Conservation (phyloP, 1,140 invertebrate species). For the Dendrolimus kikuchii region DNA sequence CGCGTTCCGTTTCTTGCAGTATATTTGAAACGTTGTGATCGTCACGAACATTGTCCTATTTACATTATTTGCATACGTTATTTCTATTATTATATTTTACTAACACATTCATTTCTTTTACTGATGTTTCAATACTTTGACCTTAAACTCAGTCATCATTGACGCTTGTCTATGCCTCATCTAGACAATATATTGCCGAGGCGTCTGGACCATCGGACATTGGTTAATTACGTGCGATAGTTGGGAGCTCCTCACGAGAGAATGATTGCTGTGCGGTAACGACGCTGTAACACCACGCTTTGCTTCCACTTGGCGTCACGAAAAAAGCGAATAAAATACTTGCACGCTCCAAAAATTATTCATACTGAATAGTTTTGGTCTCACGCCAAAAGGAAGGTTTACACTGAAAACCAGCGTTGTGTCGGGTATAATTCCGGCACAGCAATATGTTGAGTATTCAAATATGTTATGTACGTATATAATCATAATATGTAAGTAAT, state of each 20-base stretch:
- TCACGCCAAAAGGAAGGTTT: too few relatives aligned
- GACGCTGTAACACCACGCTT: conserved; percentile 30
- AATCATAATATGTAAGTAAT: too few relatives aligned
- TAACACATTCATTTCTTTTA: too few relatives aligned
- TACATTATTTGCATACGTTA: neutral
- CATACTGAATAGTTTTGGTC: too few relatives aligned
- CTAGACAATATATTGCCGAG: neutral
- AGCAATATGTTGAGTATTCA: too few relatives aligned
- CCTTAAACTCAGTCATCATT: neutral
- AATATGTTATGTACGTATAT: too few relatives aligned
- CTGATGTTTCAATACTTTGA: neutral
- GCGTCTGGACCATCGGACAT: conserved; percentile 28
- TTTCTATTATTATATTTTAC: too few relatives aligned
- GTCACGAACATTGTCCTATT: neutral
- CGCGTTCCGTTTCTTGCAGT: neutral
- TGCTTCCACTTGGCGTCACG: conserved; percentile 14
- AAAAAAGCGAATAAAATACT: conserved; percentile 9
- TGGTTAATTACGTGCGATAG: conserved; percentile 66
- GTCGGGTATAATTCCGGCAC: too few relatives aligned
- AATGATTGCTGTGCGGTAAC: conserved; percentile 56
- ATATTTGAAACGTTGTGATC: neutral
- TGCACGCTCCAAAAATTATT: conserved; percentile 4
- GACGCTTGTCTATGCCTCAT: neutral
- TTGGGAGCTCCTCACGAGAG: conserved; percentile 55
- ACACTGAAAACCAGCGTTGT: too few relatives aligned